Evolutionary conservation across 2,797 vertebrate species (phyloP).

Genomic region (Cirrhinus molitorella): DNA sequence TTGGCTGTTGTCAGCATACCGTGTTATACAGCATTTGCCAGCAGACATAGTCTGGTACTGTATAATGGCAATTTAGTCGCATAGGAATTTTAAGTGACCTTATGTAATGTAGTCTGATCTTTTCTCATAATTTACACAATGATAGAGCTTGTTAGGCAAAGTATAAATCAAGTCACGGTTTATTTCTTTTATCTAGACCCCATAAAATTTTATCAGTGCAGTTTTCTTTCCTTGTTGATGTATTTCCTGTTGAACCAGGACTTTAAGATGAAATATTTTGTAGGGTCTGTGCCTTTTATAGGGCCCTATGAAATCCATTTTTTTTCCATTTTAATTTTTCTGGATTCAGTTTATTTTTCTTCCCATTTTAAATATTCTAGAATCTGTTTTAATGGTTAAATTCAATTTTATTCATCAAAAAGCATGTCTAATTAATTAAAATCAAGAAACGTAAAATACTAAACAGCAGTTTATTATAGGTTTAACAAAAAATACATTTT

Average conservation of each 20-base stretch:
- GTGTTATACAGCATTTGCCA: constrained; percentile 14
- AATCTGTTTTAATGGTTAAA: no score
- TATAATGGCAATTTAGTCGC: constrained; percentile 59
- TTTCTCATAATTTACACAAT: constrained; percentile 16
- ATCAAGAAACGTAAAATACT: no score
- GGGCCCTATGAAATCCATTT: no score
- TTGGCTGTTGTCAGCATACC: constrained; percentile 1
- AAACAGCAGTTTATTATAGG: no score
- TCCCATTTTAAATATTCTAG: no score
- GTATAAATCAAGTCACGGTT: not conserved
- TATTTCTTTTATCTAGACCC: not conserved
- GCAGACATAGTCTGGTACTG: constrained; percentile 17
- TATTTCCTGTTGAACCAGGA: not conserved
- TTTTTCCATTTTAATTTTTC: no score
- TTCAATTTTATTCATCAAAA: no score
- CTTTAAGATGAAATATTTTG: not conserved
- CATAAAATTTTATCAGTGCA: not conserved
- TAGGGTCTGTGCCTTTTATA: not conserved
- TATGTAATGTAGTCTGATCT: constrained; percentile 21
- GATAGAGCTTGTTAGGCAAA: not conserved
- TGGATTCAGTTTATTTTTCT: no score
- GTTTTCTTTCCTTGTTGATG: not conserved
- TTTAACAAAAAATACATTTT: no score
- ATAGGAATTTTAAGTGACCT: constrained; percentile 28
- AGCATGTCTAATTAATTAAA: no score